phyloP scores from a whole-genome alignment of 2,113 vertebrate species.

The Corydoras sp. region DNA sequence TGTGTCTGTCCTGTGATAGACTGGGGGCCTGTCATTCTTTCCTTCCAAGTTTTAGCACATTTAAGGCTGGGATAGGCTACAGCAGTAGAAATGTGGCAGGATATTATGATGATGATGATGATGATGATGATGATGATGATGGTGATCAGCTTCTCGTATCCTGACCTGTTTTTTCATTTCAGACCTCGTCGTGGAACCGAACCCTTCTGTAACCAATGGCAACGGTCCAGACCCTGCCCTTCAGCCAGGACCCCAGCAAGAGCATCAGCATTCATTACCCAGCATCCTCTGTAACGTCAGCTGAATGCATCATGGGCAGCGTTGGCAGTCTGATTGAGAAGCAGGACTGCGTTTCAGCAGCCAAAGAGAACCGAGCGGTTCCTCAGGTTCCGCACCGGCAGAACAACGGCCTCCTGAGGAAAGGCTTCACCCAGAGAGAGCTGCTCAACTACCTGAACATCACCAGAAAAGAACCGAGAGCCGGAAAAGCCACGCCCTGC shows the following conservation, averaged over 20 bases:
- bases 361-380: constrained; percentile 62
- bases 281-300: constrained; percentile 51
- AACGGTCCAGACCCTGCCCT: constrained; percentile 80
- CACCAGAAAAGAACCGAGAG: constrained; percentile 80
- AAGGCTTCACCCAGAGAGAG: constrained; percentile 84
- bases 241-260: constrained; percentile 73
- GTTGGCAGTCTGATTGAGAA: constrained; percentile 94
- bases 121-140: neutral
- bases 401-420: constrained; percentile 79
- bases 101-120: too few relatives aligned
- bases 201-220: constrained; percentile 84
- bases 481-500: constrained; percentile 61
- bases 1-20: too few relatives aligned
- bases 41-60: too few relatives aligned
- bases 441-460: constrained; percentile 89
- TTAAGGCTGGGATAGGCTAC: too few relatives aligned
- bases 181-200: constrained; percentile 64
- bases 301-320: constrained; percentile 83
- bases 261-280: constrained; percentile 62
- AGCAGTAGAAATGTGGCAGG: too few relatives aligned
- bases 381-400: constrained; percentile 77
- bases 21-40: too few relatives aligned
- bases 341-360: constrained; percentile 72
- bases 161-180: constrained; percentile 36
- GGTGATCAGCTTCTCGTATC: neutral